These are phyloP conservation scores for Eulemur macaco DNA, from an alignment of 2,113 vertebrate species.

Conservation along the genomic window DNA sequence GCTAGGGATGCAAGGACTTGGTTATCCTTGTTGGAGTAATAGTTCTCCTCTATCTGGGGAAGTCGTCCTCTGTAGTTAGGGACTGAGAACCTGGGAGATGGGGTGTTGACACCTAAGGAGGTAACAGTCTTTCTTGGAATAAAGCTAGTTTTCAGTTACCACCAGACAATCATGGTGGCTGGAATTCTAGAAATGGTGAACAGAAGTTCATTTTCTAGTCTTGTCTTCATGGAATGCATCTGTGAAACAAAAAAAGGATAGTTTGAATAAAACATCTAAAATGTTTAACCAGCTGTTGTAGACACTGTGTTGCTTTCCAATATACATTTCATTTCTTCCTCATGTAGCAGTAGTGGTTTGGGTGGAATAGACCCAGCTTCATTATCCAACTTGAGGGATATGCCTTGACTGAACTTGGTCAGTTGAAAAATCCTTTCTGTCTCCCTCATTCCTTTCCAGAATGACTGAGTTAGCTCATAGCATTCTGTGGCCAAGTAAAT, in stretches of 20 bases:
- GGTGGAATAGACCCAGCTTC: not conserved
- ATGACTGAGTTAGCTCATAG: not conserved
- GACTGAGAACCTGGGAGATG: not conserved
- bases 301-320: not conserved
- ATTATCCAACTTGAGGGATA: not conserved
- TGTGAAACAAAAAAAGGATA: conserved; percentile 57
- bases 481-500: not conserved
- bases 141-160: not conserved
- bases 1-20: not conserved
- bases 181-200: conserved; percentile 6
- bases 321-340: not conserved
- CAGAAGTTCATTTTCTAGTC: conserved; percentile 12
- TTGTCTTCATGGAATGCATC: conserved; percentile 45
- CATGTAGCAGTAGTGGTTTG: not conserved
- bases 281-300: not conserved
- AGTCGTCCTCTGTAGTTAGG: not conserved
- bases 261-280: conserved; percentile 16
- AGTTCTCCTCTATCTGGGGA: not conserved
- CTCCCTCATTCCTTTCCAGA: not conserved
- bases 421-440: not conserved
- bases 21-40: conserved; percentile 18
- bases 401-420: not conserved
- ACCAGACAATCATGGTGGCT: not conserved
- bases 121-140: not conserved
- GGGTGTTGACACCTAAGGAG: not conserved